A percentile compares a stretch with the other conserved stretches of the same genome.
These are phyloP conservation scores for Coranthus polyacanthus DNA, from an alignment of 2,797 vertebrate genomes.

Conservation along the genomic window DNA sequence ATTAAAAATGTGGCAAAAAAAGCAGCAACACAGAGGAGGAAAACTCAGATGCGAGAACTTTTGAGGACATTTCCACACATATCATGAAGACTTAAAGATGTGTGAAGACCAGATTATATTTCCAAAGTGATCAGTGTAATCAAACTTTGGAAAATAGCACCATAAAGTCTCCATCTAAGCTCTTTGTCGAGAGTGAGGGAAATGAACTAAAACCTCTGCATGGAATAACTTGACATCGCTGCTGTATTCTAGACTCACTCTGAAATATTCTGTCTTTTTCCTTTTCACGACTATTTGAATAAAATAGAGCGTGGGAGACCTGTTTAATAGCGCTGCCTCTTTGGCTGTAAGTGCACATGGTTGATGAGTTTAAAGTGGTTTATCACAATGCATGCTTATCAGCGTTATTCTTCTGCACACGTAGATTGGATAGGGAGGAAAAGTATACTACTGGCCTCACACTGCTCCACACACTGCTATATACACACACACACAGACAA, in stretches of 20 bases:
- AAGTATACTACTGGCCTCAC: slow-evolving; percentile 15
- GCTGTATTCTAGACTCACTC: slow-evolving; percentile 21
- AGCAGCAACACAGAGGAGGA: too few species aligned
- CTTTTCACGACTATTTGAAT: slow-evolving; percentile 15
- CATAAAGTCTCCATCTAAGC: slow-evolving; percentile 9
- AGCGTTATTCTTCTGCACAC: slow-evolving; percentile 19
- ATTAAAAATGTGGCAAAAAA: too few species aligned
- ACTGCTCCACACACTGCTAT: slow-evolving; percentile 3
- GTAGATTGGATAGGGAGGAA: slow-evolving; percentile 1
- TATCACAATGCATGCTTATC: slow-evolving; percentile 38
- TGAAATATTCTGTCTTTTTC: slow-evolving; percentile 26
- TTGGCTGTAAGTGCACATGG: slow-evolving; percentile 7
- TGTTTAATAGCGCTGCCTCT: slow-evolving; percentile 20
- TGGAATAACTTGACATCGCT: slow-evolving; percentile 9
- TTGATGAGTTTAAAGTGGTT: slow-evolving; percentile 35
- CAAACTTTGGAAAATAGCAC: slow-evolving; percentile 3
- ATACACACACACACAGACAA: slow-evolving; percentile 27
- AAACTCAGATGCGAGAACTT: too few species aligned
- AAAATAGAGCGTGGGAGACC: slow-evolving; percentile 1
- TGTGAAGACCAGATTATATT: slow-evolving; percentile 9
- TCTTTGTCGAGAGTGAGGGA: too few species aligned
- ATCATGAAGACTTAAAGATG: slow-evolving; percentile 28
- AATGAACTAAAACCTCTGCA: slow-evolving; percentile 27
- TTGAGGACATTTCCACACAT: too few species aligned
- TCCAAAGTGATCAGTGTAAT: slow-evolving; percentile 29